Base-by-base conservation (phyloP, 30 jellyfish, hydroid and myxozoan genomes). In the Aurelia coerulea region DNA sequence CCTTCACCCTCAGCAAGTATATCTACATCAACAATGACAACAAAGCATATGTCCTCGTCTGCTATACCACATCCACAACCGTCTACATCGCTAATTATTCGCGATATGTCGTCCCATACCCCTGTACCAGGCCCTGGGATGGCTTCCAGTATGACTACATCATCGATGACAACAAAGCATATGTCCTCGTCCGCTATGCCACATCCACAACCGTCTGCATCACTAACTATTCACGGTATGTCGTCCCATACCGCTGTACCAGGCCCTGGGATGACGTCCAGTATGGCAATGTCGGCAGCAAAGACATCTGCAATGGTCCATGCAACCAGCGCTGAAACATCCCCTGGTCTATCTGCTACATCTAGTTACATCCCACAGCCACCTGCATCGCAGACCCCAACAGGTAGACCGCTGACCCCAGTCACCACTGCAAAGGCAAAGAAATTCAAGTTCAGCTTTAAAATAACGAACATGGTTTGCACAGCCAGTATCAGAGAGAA, bases 401-500 rank as follows among this genome's bases (percentile, higher is more conserved):
- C 56, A 46, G 14, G 35, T 17, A 23, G 70, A 60, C 70, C 60
- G 6, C 35, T 65, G 15, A 15, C 65, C 29, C 74, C 90, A 2
- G 51, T 37, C 17, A 67, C 85, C 10, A 60, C 23, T 2, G 77
- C 85, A 16, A 80, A 73, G 14, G n/a, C 89, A 31, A 87, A 77
- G 60, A 58, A 53, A 54, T 87, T 49, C 62, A 10, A 12, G 16
- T 76, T 77, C 81, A 68, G 81, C 19, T 87, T 87, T 78, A 87
- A 87, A 69, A 68, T 87, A 4, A 5, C 50, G 16, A 77, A 77
- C 81, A 6, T 12, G 34, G 78, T 15, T 10, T 87, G 96, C 58
- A 17, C 85, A 12, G 19, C 23, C 54, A 80, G 69, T 37, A 66
- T 87, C n/a, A 77, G 77, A 31, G 96, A 87, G 81, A 78, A 78